Conservation (phyloP, 2,113 vertebrate genomes). For the Accipiter virgatus region DNA sequence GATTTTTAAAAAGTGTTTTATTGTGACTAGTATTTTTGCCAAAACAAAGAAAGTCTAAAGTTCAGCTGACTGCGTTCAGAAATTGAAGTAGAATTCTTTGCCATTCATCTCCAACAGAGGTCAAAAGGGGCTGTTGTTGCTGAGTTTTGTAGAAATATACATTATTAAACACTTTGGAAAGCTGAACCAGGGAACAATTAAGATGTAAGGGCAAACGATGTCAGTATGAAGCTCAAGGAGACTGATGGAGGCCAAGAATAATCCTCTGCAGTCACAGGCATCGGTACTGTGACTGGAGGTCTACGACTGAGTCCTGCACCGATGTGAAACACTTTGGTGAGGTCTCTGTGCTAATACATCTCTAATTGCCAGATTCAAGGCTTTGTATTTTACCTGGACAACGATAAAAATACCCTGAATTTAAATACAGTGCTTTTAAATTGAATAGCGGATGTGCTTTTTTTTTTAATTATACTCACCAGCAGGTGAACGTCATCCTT, state of each 20-base stretch:
- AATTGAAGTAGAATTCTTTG: neutral
- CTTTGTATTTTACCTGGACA: neutral
- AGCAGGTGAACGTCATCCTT: constrained; percentile 82
- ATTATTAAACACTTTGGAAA: neutral
- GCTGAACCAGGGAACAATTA: neutral
- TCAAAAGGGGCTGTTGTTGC: neutral
- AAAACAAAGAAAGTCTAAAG: neutral
- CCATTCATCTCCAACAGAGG: neutral
- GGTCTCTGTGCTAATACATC: neutral
- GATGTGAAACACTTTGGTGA: fast-evolving
- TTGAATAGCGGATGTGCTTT: fast-evolving
- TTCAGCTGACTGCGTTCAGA: neutral
- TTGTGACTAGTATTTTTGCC: neutral
- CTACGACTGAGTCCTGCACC: neutral
- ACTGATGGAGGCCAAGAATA: neutral
- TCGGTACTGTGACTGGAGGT: neutral
- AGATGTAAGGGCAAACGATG: neutral
- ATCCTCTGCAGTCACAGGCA: neutral
- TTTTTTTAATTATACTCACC: constrained; percentile 71
- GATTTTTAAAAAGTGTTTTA: neutral
- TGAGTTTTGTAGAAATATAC: neutral
- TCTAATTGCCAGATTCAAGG: neutral
- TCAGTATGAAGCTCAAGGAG: neutral
- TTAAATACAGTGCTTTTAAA: neutral
- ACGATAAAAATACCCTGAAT: neutral